A percentile compares a stretch with the other conserved stretches of the same genome.
Conservation (phyloP, 2,113 vertebrate species). For the Rhinolophus ferrumequinum region DNA sequence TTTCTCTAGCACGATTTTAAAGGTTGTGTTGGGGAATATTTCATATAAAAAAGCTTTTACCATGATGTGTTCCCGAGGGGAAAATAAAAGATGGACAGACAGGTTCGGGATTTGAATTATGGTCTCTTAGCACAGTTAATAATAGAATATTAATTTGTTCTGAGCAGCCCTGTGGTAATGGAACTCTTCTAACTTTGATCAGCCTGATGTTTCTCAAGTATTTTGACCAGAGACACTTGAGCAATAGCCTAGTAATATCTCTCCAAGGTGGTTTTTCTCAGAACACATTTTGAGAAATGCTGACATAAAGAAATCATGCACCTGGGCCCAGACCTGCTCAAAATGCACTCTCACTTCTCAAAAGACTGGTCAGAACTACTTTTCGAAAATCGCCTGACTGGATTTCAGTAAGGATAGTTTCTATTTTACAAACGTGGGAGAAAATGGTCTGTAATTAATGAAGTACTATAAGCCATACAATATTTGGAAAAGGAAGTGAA, state of each 20-base stretch:
- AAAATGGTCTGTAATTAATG: neutral
- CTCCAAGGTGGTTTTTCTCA: neutral
- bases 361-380: neutral
- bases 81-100: neutral
- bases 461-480: neutral
- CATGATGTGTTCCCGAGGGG: neutral
- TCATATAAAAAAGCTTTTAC: neutral
- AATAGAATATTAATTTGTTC: neutral
- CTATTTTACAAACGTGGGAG: neutral
- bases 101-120: neutral
- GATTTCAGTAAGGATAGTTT: constrained; percentile 9
- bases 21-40: neutral
- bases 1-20: neutral
- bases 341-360: constrained; percentile 8
- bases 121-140: neutral
- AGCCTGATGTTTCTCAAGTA: constrained; percentile 15
- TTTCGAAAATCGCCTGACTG: constrained; percentile 24
- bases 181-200: neutral
- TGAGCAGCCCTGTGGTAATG: neutral
- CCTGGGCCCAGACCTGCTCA: neutral
- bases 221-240: neutral
- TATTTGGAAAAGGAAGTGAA: constrained; percentile 13
- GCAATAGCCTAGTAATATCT: neutral
- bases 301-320: constrained; percentile 12
- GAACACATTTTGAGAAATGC: constrained; percentile 14